These are phyloP conservation scores for Molossus molossus DNA, from an alignment of 2,797 vertebrate genomes.

Conservation along the genomic window DNA sequence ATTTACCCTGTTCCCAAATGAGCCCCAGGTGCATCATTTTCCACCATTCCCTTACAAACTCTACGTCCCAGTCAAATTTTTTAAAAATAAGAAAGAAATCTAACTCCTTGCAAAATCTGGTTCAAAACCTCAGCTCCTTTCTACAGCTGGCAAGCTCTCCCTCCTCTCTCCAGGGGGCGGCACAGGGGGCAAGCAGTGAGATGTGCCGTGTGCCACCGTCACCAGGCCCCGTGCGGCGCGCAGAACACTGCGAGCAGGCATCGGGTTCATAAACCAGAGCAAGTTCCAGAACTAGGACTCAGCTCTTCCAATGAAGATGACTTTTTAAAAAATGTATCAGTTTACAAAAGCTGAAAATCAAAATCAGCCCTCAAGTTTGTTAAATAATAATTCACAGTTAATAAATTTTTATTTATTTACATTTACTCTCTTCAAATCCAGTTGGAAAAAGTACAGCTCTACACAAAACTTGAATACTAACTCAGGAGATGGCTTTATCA, in stretches of 20 bases:
- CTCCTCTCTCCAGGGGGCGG: background rate
- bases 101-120: background rate
- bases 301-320: background rate
- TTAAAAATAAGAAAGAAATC: background rate
- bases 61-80: background rate
- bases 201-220: rapidly evolving
- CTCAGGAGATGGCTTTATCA: slow-evolving; percentile 43
- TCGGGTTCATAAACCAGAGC: background rate
- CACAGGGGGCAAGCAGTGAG: background rate
- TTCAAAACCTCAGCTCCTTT: slow-evolving; percentile 47
- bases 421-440: slow-evolving; percentile 10
- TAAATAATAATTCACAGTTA: slow-evolving; percentile 54
- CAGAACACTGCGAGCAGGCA: rapidly evolving
- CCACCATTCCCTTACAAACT: background rate
- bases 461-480: slow-evolving; percentile 73
- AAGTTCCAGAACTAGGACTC: background rate
- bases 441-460: background rate
- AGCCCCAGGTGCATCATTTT: background rate
- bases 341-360: slow-evolving; percentile 17
- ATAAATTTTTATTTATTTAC: background rate
- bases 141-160: background rate
- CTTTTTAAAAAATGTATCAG: background rate
- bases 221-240: background rate
- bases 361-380: slow-evolving; percentile 59
- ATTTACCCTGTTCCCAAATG: background rate